A percentile compares a stretch with the other conserved stretches of the same genome.
Conservation (phyloP, 2,113 vertebrate species). For the Trachemys scripta region DNA sequence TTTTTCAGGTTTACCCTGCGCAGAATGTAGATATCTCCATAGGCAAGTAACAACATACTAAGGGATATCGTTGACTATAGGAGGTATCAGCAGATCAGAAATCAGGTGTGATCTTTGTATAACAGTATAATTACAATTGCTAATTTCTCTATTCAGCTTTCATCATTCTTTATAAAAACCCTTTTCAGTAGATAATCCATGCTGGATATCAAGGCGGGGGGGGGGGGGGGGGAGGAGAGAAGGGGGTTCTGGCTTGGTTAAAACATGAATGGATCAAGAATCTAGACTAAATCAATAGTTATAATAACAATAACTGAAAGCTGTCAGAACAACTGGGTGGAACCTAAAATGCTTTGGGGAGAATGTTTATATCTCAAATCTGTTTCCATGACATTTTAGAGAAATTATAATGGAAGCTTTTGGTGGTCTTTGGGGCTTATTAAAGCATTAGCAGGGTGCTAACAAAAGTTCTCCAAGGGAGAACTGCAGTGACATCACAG, state of each 20-base stretch:
- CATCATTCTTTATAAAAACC: neutral
- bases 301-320: too few species aligned
- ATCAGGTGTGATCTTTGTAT: neutral
- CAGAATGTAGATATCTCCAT: fast-evolving
- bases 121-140: neutral
- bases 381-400: neutral
- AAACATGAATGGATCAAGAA: neutral
- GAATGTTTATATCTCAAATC: neutral
- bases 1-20: fast-evolving
- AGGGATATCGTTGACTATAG: neutral
- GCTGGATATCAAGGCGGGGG: neutral
- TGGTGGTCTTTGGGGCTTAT: neutral
- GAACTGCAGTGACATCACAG: neutral
- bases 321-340: neutral
- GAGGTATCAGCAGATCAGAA: fast-evolving
- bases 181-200: fast-evolving
- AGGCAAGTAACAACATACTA: fast-evolving
- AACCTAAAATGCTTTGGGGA: neutral
- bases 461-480: neutral
- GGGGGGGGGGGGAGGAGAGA: too few species aligned
- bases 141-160: neutral
- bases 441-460: neutral
- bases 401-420: neutral
- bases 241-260: neutral
- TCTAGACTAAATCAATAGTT: neutral